Conservation (phyloP, 2,888 invertebrate species). For the Pardosa pseudoannulata region DNA sequence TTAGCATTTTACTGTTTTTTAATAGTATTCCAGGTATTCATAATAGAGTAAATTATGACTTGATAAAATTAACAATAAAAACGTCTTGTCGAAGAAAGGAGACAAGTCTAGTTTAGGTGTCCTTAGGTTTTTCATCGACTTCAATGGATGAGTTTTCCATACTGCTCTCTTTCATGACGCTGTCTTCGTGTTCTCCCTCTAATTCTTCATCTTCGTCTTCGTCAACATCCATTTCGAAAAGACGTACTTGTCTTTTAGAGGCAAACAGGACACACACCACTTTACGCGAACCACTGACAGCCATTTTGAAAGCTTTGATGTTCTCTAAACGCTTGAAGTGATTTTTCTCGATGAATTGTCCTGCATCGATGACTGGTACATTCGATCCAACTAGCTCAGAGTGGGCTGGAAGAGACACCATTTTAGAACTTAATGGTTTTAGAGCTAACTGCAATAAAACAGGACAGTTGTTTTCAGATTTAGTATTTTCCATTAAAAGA, state of each 20-base stretch:
- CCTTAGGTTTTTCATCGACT: constrained; percentile 12
- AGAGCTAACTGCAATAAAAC: constrained; percentile 77
- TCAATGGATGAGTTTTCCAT: constrained; percentile 25
- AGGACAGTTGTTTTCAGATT: constrained; percentile 13
- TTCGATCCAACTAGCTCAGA: neutral
- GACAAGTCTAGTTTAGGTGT: neutral
- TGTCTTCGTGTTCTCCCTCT: constrained; percentile 54
- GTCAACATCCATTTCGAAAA: constrained; percentile 95
- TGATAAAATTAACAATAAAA: no score
- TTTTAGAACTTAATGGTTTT: constrained; percentile 16
- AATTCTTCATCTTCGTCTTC: constrained; percentile 88
- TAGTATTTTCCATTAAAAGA: constrained; percentile 75
- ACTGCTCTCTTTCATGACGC: constrained; percentile 41
- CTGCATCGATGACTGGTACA: constrained; percentile 27
- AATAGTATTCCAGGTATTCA: no score
- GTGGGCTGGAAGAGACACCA: neutral
- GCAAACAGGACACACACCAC: constrained; percentile 91
- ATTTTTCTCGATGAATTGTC: constrained; percentile 31
- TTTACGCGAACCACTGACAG: constrained; percentile 90
- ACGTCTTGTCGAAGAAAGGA: no score
- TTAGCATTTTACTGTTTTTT: no score
- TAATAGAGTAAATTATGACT: no score
- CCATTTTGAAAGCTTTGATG: constrained; percentile 81
- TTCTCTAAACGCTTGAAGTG: constrained; percentile 76
- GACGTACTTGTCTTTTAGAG: constrained; percentile 86